These are phyloP conservation scores for Caenorhabditis panamensis DNA, from an alignment of 2,888 invertebrate genomes.

Conservation along the genomic window DNA sequence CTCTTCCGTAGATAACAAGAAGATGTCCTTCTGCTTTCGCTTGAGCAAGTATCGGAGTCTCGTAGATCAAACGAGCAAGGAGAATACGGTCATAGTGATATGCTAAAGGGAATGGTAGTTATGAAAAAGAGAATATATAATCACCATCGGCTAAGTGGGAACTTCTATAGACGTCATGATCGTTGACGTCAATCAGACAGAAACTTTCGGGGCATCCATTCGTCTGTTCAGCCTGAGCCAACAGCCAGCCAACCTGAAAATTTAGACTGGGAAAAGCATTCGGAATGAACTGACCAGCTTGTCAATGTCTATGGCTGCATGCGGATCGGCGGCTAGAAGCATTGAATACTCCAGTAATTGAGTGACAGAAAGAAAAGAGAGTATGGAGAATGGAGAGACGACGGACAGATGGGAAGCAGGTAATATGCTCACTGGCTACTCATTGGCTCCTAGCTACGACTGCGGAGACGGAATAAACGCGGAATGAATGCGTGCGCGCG, in stretches of 20 bases:
- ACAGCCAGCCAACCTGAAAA: conserved; percentile 54
- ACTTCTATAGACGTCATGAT: conserved; percentile 51
- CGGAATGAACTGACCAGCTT: conserved; percentile 60
- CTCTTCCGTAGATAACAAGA: conserved; percentile 56
- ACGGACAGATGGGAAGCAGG: conserved; percentile 26
- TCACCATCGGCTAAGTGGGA: conserved; percentile 54
- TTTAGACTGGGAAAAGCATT: conserved; percentile 1
- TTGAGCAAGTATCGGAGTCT: conserved; percentile 53
- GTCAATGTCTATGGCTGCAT: conserved; percentile 64
- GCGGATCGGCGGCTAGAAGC: conserved; percentile 66
- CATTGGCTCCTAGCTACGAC: conserved; percentile 2
- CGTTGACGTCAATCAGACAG: conserved; percentile 63
- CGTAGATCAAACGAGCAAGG: conserved; percentile 57
- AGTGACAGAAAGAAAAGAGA: conserved; percentile 7
- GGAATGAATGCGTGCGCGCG: conserved; percentile 39
- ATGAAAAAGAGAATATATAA: not conserved
- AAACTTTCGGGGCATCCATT: conserved; percentile 48
- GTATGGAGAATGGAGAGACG: conserved; percentile 1
- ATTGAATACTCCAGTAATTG: conserved; percentile 52
- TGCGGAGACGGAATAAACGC: conserved; percentile 31
- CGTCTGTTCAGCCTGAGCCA: conserved; percentile 50
- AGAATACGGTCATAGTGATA: conserved; percentile 64
- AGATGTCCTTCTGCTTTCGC: conserved; percentile 43
- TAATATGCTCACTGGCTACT: conserved; percentile 11
- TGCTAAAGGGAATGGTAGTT: no score